These are phyloP conservation scores for Brachyhypopomus gauderio DNA, from an alignment of 2,113 vertebrate genomes.

Conservation along the genomic window DNA sequence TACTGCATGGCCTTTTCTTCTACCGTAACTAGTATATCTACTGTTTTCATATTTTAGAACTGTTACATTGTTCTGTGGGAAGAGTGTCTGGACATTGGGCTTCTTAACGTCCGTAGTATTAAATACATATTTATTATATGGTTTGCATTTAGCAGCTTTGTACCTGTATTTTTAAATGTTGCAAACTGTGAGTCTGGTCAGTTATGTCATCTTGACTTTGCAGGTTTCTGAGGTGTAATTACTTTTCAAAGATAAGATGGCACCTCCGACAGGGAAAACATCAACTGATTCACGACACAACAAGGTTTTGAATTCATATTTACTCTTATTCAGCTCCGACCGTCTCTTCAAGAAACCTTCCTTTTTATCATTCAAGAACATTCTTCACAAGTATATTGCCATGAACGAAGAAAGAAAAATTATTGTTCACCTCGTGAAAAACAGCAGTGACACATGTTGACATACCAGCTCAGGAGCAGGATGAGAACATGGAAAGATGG, in stretches of 20 bases:
- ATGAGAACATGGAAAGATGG: slow-evolving; percentile 17
- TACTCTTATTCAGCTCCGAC: neutral
- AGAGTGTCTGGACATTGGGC: too few relatives aligned
- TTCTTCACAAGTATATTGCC: neutral
- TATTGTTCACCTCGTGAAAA: slow-evolving; percentile 13
- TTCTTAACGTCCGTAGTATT: too few relatives aligned
- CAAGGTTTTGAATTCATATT: too few relatives aligned
- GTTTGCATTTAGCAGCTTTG: neutral
- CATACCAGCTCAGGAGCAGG: neutral
- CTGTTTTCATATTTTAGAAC: too few relatives aligned
- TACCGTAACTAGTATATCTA: too few relatives aligned
- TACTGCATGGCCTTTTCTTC: too few relatives aligned
- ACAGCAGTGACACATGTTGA: slow-evolving; percentile 18
- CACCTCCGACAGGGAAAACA: too few relatives aligned
- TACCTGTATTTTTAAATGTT: neutral
- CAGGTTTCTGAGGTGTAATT: too few relatives aligned
- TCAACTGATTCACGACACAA: too few relatives aligned
- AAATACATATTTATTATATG: slow-evolving; percentile 3
- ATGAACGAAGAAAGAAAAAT: neutral
- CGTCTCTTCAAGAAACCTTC: neutral
- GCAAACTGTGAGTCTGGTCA: neutral
- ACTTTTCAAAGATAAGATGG: too few relatives aligned
- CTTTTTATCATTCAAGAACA: neutral
- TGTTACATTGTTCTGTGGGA: too few relatives aligned
- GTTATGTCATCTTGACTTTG: neutral